Evolutionary conservation across 2,113 vertebrate species (phyloP).

Genomic region (Channa maculata): DNA sequence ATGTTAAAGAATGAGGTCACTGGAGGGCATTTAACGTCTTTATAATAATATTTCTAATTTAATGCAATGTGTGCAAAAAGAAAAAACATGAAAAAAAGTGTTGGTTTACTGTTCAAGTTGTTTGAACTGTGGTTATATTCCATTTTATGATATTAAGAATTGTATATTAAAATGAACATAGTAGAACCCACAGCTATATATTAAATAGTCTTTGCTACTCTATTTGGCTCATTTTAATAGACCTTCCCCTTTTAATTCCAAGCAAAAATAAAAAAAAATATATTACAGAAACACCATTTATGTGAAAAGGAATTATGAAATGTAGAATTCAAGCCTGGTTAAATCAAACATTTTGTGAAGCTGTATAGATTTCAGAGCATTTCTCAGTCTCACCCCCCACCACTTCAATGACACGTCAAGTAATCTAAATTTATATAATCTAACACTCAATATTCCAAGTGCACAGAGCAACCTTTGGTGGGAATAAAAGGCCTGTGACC

Average conservation of each 20-base stretch:
- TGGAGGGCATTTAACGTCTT: constrained; percentile 12
- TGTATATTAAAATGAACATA: constrained; percentile 5
- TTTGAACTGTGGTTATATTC: too few species aligned
- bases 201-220: too few species aligned
- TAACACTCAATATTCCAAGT: constrained; percentile 53
- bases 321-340: constrained; percentile 19
- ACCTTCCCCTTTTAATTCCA: too few species aligned
- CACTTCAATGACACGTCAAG: constrained; percentile 39
- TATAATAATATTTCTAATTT: neutral
- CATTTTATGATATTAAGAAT: neutral
- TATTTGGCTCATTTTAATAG: too few species aligned
- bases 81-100: neutral
- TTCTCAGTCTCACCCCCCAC: constrained; percentile 2
- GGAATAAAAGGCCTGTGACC: constrained; percentile 45
- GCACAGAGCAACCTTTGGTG: constrained; percentile 30
- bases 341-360: constrained; percentile 22
- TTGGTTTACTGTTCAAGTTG: neutral
- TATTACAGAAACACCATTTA: neutral
- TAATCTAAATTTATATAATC: constrained; percentile 54
- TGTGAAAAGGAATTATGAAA: constrained; percentile 27
- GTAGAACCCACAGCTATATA: neutral
- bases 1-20: constrained; percentile 46
- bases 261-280: too few species aligned
- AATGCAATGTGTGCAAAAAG: neutral
- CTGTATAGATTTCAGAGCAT: constrained; percentile 24